Evolutionary conservation across 2,797 vertebrate species (phyloP).

Genomic region (Podarcis siculus): DNA sequence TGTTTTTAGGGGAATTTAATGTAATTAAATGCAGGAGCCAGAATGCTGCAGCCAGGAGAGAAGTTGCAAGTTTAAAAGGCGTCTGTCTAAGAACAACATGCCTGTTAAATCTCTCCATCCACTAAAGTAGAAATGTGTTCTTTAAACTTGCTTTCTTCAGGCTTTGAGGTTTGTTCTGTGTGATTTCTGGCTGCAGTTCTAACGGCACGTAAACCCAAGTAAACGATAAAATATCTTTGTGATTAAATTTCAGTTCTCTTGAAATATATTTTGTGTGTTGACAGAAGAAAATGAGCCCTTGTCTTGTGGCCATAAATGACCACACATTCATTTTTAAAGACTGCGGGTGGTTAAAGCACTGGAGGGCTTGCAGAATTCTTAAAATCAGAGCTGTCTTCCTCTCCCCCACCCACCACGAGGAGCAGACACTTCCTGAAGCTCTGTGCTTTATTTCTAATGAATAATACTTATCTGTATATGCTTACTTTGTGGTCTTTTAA

Average conservation of each 20-base stretch:
- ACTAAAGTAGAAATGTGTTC: conserved; percentile 8
- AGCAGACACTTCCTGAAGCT: neutral
- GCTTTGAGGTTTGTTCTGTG: neutral
- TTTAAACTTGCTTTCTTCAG: neutral
- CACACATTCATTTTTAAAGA: neutral
- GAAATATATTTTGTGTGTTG: conserved; percentile 23
- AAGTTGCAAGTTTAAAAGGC: neutral
- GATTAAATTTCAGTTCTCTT: conserved; percentile 19
- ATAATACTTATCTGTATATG: neutral
- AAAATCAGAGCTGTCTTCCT: neutral
- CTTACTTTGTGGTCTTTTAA: neutral
- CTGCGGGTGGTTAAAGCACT: neutral
- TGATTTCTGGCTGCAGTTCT: conserved; percentile 48
- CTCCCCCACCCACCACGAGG: neutral
- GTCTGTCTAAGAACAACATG: conserved; percentile 7
- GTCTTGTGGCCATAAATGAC: conserved; percentile 20
- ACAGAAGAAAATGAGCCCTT: conserved; percentile 26
- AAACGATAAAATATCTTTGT: conserved; percentile 33
- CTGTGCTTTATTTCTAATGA: neutral
- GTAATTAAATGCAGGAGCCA: neutral
- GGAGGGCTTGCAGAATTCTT: neutral
- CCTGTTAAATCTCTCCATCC: neutral
- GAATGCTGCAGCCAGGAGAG: neutral
- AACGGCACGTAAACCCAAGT: conserved; percentile 15
- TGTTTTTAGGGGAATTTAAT: neutral